phyloP scores from a whole-genome alignment of 2,888 invertebrate species.

The Scaptodrosophila latifasciaeformis region DNA sequence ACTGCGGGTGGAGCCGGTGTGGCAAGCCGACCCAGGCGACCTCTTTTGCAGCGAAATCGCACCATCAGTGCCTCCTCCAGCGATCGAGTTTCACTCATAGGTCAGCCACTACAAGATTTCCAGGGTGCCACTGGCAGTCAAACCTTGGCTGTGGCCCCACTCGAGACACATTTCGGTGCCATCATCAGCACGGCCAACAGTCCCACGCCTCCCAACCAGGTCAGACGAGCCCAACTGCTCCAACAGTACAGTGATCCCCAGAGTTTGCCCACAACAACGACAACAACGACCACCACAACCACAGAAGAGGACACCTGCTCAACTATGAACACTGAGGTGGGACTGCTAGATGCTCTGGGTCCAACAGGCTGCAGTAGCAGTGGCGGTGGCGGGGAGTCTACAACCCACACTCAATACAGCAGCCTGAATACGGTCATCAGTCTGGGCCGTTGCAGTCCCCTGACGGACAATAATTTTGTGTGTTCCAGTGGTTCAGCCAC shows the following conservation, averaged over 20 bases:
- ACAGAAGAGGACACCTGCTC: conserved; percentile 73
- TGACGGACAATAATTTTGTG: conserved; percentile 46
- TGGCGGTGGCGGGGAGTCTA: conserved; percentile 37
- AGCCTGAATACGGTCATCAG: conserved; percentile 70
- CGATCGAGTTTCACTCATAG: conserved; percentile 61
- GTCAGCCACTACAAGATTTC: conserved; percentile 61
- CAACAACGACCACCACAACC: conserved; percentile 65
- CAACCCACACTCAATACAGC: conserved; percentile 66
- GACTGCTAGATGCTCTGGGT: conserved; percentile 32
- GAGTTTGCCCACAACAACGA: conserved; percentile 66
- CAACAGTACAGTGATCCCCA: conserved; percentile 74
- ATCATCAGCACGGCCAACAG: conserved; percentile 53
- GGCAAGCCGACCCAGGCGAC: conserved; percentile 55
- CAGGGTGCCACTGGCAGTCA: conserved; percentile 27
- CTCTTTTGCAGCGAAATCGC: conserved; percentile 70
- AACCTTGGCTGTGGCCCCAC: conserved; percentile 46
- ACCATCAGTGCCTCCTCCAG: conserved; percentile 68
- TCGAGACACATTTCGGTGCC: conserved; percentile 72
- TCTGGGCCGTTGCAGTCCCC: conserved; percentile 53
- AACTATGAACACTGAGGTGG: conserved; percentile 72
- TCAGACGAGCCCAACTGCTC: conserved; percentile 64
- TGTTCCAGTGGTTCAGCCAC: conserved; percentile 24
- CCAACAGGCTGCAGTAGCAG: conserved; percentile 18
- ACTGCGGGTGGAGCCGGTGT: conserved; percentile 16
- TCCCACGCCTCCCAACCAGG: conserved; percentile 48